phyloP scores from a whole-genome alignment of 1,140 invertebrate genomes.

The Drosophila bocki region DNA sequence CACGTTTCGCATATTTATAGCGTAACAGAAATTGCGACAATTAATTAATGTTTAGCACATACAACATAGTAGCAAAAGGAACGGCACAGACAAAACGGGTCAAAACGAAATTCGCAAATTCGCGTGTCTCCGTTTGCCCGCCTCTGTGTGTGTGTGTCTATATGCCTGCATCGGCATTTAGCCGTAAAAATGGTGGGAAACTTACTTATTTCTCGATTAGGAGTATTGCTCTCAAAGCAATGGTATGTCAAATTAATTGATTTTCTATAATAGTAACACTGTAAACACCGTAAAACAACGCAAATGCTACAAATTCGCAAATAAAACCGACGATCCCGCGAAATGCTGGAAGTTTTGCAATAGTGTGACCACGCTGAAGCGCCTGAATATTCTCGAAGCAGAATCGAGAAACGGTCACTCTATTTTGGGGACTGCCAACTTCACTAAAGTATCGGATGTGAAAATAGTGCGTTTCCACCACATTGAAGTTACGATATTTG shows the following conservation, averaged over 20 bases:
- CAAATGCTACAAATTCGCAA: constrained; percentile 17
- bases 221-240: constrained; percentile 25
- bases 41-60: constrained; percentile 54
- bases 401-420: not conserved
- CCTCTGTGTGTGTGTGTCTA: constrained; percentile 18
- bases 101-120: constrained; percentile 67
- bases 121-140: constrained; percentile 39
- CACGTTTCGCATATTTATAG: constrained; percentile 44
- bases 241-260: not conserved
- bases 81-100: constrained; percentile 16
- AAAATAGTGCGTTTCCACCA: not conserved
- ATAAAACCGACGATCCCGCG: constrained; percentile 25
- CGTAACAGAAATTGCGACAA: constrained; percentile 52
- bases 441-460: too few species aligned
- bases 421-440: constrained; percentile 4
- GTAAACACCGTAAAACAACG: constrained; percentile 13
- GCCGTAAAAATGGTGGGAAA: constrained; percentile 11
- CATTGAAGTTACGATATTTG: too few species aligned
- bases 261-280: constrained; percentile 2
- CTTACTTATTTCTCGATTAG: constrained; percentile 47
- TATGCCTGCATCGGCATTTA: constrained; percentile 27
- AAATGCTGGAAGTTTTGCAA: constrained; percentile 30
- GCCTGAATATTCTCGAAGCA: not conserved
- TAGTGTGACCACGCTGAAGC: constrained; percentile 20
- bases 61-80: constrained; percentile 26